Conservation (phyloP, 2,797 vertebrate genomes). For the Alfaro cultratus region DNA sequence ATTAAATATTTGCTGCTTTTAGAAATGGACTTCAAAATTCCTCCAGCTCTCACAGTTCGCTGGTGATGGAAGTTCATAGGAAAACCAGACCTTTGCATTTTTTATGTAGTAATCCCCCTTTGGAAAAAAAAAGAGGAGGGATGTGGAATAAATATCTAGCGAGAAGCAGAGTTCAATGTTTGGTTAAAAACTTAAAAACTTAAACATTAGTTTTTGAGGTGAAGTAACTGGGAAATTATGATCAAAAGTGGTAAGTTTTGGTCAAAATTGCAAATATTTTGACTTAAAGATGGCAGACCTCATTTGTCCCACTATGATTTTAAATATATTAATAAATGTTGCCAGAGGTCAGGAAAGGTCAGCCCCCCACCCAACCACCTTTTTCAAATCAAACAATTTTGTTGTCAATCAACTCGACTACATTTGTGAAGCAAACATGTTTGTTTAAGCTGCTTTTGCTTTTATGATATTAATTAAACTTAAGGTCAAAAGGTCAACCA, state of each 20-base stretch:
- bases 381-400: too few species aligned
- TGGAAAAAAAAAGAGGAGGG: too few species aligned
- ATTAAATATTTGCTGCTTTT: conserved; percentile 33
- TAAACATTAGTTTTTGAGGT: neutral
- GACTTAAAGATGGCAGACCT: neutral
- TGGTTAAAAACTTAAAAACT: conserved; percentile 10
- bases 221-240: neutral
- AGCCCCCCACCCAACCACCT: too few species aligned
- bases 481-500: too few species aligned
- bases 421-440: too few species aligned
- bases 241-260: neutral
- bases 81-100: conserved; percentile 14
- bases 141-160: neutral
- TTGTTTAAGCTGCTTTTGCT: too few species aligned
- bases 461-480: too few species aligned
- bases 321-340: too few species aligned
- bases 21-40: conserved; percentile 33
- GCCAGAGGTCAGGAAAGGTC: too few species aligned
- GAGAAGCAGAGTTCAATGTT: neutral
- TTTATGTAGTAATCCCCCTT: neutral
- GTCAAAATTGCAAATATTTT: neutral
- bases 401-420: too few species aligned
- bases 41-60: neutral
- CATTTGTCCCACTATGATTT: too few species aligned
- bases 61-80: neutral